A percentile compares a stretch with the other conserved stretches of the same genome.
Conservation (phyloP, 2,113 vertebrate species). For the Corvus moneduloides region DNA sequence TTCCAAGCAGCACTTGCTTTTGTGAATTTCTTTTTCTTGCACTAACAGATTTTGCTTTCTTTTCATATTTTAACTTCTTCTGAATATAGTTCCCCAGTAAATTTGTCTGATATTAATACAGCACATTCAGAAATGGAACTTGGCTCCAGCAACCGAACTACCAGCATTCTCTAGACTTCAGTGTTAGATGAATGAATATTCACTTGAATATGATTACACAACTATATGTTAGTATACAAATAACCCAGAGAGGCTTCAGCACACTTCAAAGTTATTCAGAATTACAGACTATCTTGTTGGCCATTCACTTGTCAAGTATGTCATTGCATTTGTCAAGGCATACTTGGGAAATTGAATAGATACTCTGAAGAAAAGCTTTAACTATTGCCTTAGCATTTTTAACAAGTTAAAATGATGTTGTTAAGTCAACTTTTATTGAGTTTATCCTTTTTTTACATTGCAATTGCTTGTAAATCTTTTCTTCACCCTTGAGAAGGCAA, state of each 20-base stretch:
- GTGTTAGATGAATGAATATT: not conserved
- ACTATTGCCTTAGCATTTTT: not conserved
- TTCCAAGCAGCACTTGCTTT: not conserved
- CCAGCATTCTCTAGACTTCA: not conserved
- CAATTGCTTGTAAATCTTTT: not conserved
- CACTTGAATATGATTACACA: not conserved
- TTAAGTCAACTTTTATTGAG: not conserved
- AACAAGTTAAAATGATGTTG: not conserved
- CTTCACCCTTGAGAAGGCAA: not conserved
- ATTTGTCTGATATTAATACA: not conserved
- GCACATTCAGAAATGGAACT: not conserved
- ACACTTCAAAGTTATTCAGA: not conserved
- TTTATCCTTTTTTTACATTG: not conserved
- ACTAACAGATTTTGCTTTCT: not conserved
- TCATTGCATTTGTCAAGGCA: not conserved
- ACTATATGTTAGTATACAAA: not conserved
- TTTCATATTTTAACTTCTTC: not conserved
- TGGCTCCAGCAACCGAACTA: not conserved
- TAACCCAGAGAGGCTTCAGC: not conserved
- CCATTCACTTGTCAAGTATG: not conserved
- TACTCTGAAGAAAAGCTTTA: not conserved
- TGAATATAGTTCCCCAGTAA: not conserved
- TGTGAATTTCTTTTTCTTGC: not conserved
- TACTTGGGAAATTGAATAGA: not conserved
- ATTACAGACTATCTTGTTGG: not conserved